A percentile compares a stretch with the other conserved stretches of the same genome.
phyloP scores from a whole-genome alignment of 2,888 invertebrate genomes.

The Enoplolaimus lenunculus region DNA sequence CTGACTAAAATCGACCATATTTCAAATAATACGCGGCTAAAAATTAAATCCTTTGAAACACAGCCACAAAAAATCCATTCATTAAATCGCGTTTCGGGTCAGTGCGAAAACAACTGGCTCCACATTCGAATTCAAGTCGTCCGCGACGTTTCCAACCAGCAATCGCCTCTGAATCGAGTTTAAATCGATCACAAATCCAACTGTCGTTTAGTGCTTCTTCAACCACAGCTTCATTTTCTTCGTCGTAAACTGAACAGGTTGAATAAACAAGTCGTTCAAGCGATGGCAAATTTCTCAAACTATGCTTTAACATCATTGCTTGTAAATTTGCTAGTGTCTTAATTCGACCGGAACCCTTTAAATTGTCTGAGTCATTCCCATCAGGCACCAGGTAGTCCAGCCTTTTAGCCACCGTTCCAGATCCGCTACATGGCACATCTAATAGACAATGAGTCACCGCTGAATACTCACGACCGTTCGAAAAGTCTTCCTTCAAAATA shows the following conservation, averaged over 20 bases:
- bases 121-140: conserved; percentile 31
- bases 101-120: conserved; percentile 60
- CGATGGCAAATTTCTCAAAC: conserved; percentile 63
- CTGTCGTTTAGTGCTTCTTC: conserved; percentile 51
- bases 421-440: conserved; percentile 91
- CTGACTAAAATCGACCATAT: no score
- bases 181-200: conserved; percentile 30
- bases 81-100: conserved; percentile 61
- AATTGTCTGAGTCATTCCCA: conserved; percentile 30
- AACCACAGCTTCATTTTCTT: conserved; percentile 84
- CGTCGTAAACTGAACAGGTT: conserved; percentile 74
- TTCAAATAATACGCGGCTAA: no score
- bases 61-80: conserved; percentile 86
- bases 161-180: conserved; percentile 35
- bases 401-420: conserved; percentile 55
- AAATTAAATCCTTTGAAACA: conserved; percentile 54
- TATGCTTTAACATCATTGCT: conserved; percentile 66
- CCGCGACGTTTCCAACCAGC: conserved; percentile 48
- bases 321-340: conserved; percentile 43
- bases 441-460: conserved; percentile 76
- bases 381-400: conserved; percentile 50
- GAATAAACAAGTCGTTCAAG: conserved; percentile 80
- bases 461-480: conserved; percentile 46
- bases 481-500: conserved; percentile 53
- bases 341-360: conserved; percentile 30